Base-by-base conservation (phyloP, 2,888 invertebrate genomes). In the Agonopterix heracliana region DNA sequence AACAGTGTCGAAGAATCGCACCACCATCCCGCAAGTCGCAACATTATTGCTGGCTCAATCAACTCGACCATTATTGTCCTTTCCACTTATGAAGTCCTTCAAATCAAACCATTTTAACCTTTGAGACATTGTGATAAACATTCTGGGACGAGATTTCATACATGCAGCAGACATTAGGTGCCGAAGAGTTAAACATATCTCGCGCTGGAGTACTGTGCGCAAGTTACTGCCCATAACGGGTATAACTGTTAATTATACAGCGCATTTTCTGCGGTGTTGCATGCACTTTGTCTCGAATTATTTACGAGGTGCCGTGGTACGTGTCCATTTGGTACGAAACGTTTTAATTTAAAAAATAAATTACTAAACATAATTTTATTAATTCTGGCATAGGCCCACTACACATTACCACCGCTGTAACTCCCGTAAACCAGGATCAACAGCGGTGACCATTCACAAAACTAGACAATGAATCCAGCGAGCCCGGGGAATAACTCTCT, bases 221-320 rank as follows among this genome's bases (percentile, higher is more conserved):
- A 78, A 81, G 80, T 81, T 81, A 83, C 69, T 72, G 71, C 74
- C 81, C 78, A 77, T 81, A 78, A 75, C 72, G 64, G 68, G 71
- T 71, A 73, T 75, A 78, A 79, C 81, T 81, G 81, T 79, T 85
- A 86, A 84, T 85, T 84, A 83, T 83, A 79, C 72, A 71, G 74
- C 68, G 66, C 66, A 75, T 64, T 66, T 65, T 74, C 67, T 75
- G 74, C 66, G 74, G 71, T 71, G 68, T 66, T 60, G 60, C 61
- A 64, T 70, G 70, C 69, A 78, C 74, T 79, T 81, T 77, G 80
- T 75, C 73, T 44, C 44, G 52, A 52, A 56, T 75, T 78, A 73
- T 80, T 81, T 80, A 79, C 68, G 73, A 65, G 66, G 55, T 38
- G 58, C 59, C 59, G 56, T 50, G 57, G 64, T 54, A 62, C 60